A percentile compares a stretch with the other conserved stretches of the same genome.
These are phyloP conservation scores for Rhodeus uyekii DNA, from an alignment of 2,797 vertebrate genomes.

Conservation along the genomic window DNA sequence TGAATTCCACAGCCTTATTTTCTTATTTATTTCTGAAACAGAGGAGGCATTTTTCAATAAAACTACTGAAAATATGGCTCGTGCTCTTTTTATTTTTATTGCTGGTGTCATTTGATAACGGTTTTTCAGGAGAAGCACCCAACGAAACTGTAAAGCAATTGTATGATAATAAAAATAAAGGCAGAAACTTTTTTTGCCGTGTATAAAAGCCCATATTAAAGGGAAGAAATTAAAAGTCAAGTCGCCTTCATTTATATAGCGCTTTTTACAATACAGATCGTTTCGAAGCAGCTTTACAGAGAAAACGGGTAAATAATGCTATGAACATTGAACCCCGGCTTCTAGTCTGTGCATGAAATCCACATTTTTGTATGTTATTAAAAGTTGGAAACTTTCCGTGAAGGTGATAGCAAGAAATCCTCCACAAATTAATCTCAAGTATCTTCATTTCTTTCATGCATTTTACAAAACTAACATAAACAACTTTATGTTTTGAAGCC, in stretches of 20 bases:
- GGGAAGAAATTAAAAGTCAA: no score
- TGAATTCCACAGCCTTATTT: constrained; percentile 99
- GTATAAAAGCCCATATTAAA: no score
- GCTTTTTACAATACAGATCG: no score
- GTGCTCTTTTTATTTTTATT: constrained; percentile 23
- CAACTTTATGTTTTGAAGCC: no score
- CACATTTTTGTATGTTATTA: background rate
- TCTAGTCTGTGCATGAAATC: background rate
- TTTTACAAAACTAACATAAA: background rate
- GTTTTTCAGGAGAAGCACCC: background rate
- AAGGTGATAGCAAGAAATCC: background rate
- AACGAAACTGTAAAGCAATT: no score
- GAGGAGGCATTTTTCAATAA: constrained; percentile 99
- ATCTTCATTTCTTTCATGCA: background rate
- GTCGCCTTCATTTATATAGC: no score
- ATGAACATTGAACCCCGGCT: no score
- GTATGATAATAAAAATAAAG: no score
- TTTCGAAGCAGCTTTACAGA: no score
- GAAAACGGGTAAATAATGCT: no score
- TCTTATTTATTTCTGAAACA: constrained; percentile 99
- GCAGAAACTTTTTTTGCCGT: no score
- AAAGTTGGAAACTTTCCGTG: background rate
- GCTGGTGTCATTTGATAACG: background rate
- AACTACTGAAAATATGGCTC: constrained; percentile 96
- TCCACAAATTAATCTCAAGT: background rate